These are phyloP conservation scores for Manis pentadactyla DNA, from an alignment of 2,797 vertebrate species.

Conservation along the genomic window DNA sequence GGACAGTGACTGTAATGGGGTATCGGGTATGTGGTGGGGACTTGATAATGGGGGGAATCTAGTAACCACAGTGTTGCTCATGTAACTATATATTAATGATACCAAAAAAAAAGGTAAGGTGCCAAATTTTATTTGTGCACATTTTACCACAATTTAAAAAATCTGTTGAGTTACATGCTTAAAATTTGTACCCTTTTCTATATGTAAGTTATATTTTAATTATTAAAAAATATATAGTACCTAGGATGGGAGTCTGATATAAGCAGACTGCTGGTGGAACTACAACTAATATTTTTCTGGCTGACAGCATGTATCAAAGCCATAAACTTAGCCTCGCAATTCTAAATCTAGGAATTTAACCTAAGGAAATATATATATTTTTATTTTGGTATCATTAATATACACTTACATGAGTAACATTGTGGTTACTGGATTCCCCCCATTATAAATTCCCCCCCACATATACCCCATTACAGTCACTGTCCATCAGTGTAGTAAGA, in stretches of 20 bases:
- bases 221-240: not conserved
- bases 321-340: not conserved
- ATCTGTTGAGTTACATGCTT: not conserved
- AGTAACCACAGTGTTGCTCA: too few species aligned
- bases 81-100: too few species aligned
- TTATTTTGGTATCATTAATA: too few species aligned
- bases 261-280: not conserved
- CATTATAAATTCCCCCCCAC: too few species aligned
- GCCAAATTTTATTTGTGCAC: not conserved
- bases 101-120: not conserved
- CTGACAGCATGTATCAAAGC: not conserved
- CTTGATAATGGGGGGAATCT: too few species aligned
- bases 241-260: not conserved
- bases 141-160: not conserved
- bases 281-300: constrained; percentile 23
- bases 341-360: constrained; percentile 15
- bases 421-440: too few species aligned
- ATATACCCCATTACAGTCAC: too few species aligned
- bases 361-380: not conserved
- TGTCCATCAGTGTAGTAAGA: too few species aligned
- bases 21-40: too few species aligned
- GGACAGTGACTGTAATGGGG: too few species aligned
- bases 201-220: not conserved
- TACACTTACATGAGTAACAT: too few species aligned
- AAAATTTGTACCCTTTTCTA: not conserved